phyloP scores from a whole-genome alignment of 2,888 invertebrate species.

The Eupithecia pulchellata region DNA sequence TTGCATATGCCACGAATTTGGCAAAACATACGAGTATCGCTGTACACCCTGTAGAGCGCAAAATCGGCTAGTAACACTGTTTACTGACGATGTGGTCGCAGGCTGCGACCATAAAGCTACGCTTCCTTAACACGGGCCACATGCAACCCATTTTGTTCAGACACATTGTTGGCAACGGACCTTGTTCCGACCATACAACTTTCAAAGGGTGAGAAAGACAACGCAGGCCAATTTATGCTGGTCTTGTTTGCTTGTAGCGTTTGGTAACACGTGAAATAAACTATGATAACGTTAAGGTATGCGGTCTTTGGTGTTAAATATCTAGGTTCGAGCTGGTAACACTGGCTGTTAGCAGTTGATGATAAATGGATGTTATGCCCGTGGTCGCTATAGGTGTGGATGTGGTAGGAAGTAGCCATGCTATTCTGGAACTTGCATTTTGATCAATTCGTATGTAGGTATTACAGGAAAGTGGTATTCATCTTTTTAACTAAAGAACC shows the following conservation, averaged over 20 bases:
- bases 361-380: constrained; percentile 1
- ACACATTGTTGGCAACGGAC: constrained; percentile 49
- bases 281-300: constrained; percentile 72
- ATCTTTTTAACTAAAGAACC: no score
- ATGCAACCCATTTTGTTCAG: constrained; percentile 56
- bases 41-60: constrained; percentile 48
- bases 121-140: constrained; percentile 71
- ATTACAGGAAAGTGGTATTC: neutral
- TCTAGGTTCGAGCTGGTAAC: constrained; percentile 24
- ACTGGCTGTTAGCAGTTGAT: constrained; percentile 29
- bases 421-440: neutral
- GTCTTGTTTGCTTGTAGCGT: constrained; percentile 58
- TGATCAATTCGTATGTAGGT: neutral
- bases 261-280: constrained; percentile 77
- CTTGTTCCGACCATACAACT: constrained; percentile 30
- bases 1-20: neutral
- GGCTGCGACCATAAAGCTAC: constrained; percentile 71
- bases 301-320: constrained; percentile 69
- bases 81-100: constrained; percentile 69
- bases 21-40: neutral
- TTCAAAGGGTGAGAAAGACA: constrained; percentile 44
- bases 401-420: no score
- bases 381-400: no score
- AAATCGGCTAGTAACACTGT: constrained; percentile 64
- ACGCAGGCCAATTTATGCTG: constrained; percentile 50